These are phyloP conservation scores for Cantharis lateralis DNA, from an alignment of 2,888 invertebrate species.

Conservation along the genomic window DNA sequence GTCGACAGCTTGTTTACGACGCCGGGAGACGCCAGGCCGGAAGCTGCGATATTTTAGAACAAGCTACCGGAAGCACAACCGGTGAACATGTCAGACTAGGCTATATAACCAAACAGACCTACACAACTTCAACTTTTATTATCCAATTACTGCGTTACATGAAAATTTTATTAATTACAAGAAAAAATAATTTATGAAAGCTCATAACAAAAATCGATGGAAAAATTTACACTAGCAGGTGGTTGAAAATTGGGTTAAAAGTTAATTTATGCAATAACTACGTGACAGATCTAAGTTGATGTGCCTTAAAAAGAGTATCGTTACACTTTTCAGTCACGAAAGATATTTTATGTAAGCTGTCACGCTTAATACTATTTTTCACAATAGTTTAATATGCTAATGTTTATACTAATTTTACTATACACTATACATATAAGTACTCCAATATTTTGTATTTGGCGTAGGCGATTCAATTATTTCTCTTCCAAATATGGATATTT, in stretches of 20 bases:
- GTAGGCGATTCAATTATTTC: not conserved
- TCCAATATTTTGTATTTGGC: not conserved
- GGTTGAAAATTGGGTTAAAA: not conserved
- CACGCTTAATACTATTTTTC: not conserved
- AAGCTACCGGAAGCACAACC: constrained; percentile 40
- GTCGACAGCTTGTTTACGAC: constrained; percentile 48
- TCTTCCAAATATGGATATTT: not conserved
- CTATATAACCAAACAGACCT: constrained; percentile 20
- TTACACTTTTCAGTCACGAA: not conserved
- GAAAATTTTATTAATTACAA: not conserved
- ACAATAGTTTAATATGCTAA: not conserved
- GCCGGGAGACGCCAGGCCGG: constrained; percentile 43
- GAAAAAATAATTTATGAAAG: not conserved
- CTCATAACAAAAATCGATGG: not conserved
- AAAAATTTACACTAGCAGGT: not conserved
- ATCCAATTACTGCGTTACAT: not conserved
- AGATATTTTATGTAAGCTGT: not conserved
- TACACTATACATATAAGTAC: too few relatives aligned
- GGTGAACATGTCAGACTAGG: constrained; percentile 34
- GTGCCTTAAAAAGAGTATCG: not conserved
- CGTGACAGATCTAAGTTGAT: not conserved
- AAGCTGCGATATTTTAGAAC: constrained; percentile 46
- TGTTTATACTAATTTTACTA: not conserved
- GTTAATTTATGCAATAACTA: not conserved
- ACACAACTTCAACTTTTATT: not conserved